Evolutionary conservation across 1,140 invertebrate genomes (phyloP), one percentile per base, ranked within the genome.

Genomic region (Bombus difficillimus): DNA sequence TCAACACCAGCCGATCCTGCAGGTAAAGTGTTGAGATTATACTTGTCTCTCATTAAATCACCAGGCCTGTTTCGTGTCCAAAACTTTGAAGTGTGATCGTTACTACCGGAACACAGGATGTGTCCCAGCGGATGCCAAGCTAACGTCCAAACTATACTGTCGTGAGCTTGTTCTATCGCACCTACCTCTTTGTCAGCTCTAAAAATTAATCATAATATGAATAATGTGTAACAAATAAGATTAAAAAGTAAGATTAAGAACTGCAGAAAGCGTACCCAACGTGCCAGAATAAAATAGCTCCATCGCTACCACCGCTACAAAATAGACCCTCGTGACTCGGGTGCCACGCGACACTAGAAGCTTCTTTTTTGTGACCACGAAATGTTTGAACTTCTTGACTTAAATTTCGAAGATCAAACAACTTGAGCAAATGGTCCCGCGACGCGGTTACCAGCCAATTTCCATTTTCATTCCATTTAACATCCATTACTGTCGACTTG

Each of bases 361-460:
- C 99, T 95, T 99, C 99, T 95, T 99, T 99, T 93, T 99, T 99
- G 93, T 99, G 99, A 6, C 99, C 99, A 89, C 99, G 97, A 95
- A 99, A 99, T 15, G 98, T 98, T 96, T 99, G 99, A 43, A 99
- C 96, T 95, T 99, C 99, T 93, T 98, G 97, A 86, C 96, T 97
- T 91, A 99, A 96, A 95, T 99, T 99, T 78, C 99, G 96, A 89
- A 99, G 97, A 94, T 99, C 99, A 95, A 99, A 99, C 57, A 99
- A 95, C 95, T 99, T 99, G 6, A 99, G 96, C 68, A 99, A 96
- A 96, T 99, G 99, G 96, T 99, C 99, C 85, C 99, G 96, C 18
- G 99, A 99, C 0, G 99, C 99, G 22, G 99, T 99, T n/a, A 99
- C 97, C 62, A 99, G 95, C 99, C 99, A 99, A 95, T 99, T 99